Percentiles rank a stretch among this genome's conserved stretches.
phyloP scores from a whole-genome alignment of 1,140 invertebrate genomes.

The Euura saliciscinereae region DNA sequence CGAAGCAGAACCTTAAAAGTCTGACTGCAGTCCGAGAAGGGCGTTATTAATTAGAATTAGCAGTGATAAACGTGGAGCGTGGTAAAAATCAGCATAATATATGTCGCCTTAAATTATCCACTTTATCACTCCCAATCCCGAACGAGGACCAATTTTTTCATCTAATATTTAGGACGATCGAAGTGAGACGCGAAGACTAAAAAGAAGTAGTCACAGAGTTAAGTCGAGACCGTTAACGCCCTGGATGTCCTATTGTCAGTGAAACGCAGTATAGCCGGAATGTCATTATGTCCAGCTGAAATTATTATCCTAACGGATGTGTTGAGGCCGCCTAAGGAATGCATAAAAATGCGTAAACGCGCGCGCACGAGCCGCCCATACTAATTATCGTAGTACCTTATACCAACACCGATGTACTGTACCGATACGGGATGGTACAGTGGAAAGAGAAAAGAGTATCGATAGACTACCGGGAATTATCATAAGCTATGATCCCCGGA shows the following conservation, averaged over 20 bases:
- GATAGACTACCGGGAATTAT: no score
- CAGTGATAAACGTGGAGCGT: not conserved
- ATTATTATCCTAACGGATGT: conserved; percentile 31
- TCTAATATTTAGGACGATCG: no score
- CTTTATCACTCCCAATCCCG: not conserved
- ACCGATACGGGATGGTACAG: no score
- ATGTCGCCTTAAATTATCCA: not conserved
- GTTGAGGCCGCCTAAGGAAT: conserved; percentile 16
- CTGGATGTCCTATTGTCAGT: conserved; percentile 26
- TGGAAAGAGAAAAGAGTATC: no score
- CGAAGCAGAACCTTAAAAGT: not conserved
- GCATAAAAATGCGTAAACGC: conserved; percentile 28
- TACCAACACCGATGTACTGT: no score
- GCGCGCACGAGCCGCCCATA: conserved; percentile 22
- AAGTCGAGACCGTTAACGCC: conserved; percentile 23
- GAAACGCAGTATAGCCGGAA: conserved; percentile 26
- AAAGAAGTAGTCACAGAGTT: not conserved
- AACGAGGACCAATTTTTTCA: no score
- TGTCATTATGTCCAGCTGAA: conserved; percentile 30
- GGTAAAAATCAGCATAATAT: not conserved
- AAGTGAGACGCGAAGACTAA: no score
- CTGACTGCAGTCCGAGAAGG: not conserved
- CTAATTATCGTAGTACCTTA: conserved; percentile 17
- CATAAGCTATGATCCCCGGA: not conserved
- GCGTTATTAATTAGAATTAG: conserved; percentile 5